phyloP scores from a whole-genome alignment of 2,113 vertebrate genomes.

The Rhabdornis inornatus region DNA sequence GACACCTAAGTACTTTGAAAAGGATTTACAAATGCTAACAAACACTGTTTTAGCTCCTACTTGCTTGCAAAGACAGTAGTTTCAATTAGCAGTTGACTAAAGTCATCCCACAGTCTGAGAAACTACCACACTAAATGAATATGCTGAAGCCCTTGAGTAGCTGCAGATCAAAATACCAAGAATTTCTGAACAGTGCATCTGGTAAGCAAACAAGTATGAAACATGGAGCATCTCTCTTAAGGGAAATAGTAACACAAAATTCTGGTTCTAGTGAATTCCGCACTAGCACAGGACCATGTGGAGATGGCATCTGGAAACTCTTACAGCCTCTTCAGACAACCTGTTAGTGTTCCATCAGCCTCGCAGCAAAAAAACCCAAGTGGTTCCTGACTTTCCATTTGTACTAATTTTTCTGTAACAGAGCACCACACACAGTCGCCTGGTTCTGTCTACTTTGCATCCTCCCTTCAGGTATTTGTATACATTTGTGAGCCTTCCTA shows the following conservation, averaged over 20 bases:
- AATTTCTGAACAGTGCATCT: background rate
- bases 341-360: background rate
- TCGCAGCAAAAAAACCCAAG: background rate
- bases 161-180: background rate
- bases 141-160: background rate
- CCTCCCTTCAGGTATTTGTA: background rate
- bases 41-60: background rate
- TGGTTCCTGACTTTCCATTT: background rate
- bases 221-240: background rate
- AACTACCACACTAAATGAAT: background rate
- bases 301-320: fast-evolving
- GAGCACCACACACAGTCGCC: background rate
- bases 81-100: background rate
- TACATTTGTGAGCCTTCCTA: background rate
- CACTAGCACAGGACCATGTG: background rate
- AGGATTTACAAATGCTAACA: background rate
- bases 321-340: background rate
- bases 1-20: background rate
- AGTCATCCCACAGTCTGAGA: background rate
- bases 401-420: background rate
- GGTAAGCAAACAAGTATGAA: background rate
- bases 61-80: background rate
- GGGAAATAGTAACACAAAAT: background rate
- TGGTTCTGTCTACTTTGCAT: background rate
- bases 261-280: background rate